Evolutionary conservation across 2,797 vertebrate genomes (phyloP), one percentile per base, ranked within the genome.

Genomic region (Neosilurus hyrtlii): DNA sequence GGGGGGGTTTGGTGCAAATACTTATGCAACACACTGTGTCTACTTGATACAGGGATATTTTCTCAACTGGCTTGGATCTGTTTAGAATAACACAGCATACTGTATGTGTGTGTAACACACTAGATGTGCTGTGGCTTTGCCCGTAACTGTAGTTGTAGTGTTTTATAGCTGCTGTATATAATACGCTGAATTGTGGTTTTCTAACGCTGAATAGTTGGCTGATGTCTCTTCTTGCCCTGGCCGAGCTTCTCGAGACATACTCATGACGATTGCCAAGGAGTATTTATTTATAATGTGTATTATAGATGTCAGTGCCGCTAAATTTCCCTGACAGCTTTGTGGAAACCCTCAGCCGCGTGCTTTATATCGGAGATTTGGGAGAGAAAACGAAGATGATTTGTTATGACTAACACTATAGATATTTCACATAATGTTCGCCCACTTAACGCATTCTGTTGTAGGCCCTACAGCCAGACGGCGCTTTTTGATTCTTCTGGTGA

Each of bases 401-500:
- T 83, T 80, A 81, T 86, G 80, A 83, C 70, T 77, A 79, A 83
- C 71, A 54, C 80, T 83, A 75, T 65, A 22, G 82, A 82, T 84
- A 81, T 86, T 80, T 81, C 83, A 68, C 63, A 59, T 82, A 83
- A 83, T 86, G 85, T 86, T 82, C 86, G 51, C 76, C 84, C 84
- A 88, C 82, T 68, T 74, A 81, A 65, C 67, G 52, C 75, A 26
- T 74, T 65, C 63, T 79, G 80, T 65, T 75, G 62, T 51, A 62
- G 62, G 80, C 80, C 83, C 65, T 54, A 79, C 79, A 84, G 67
- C 62, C 80, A 87, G 86, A 84, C 79, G 63, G 73, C 68, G 22
- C 59, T 84, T 83, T 83, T 72, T 71, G 57, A 83, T 83, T 79
- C 83, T 61, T 71, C 73, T 71, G 81, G 77, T 63, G 84, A 84